Evolutionary conservation across 1,140 invertebrate species (phyloP).

Genomic region (Bombus confusus): DNA sequence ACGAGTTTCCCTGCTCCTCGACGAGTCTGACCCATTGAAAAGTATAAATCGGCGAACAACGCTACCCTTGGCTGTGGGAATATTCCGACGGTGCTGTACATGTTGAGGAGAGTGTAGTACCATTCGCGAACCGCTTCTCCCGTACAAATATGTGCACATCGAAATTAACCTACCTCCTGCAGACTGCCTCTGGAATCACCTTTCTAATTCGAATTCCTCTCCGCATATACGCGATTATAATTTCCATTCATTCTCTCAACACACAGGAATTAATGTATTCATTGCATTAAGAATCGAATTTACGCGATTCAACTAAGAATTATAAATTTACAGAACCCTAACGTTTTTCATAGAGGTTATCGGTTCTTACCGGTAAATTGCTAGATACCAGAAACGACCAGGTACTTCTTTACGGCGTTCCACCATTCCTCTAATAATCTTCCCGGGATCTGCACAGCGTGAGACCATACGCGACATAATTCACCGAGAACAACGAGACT

Average conservation of each 20-base stretch:
- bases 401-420: no score
- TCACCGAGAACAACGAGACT: background rate
- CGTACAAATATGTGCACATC: slow-evolving; percentile 61
- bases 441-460: background rate
- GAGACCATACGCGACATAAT: background rate
- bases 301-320: no score
- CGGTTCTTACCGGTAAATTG: background rate
- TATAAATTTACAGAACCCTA: no score
- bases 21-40: background rate
- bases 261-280: no score
- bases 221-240: background rate
- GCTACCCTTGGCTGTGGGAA: background rate
- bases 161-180: slow-evolving; percentile 59
- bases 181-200: slow-evolving; percentile 32
- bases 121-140: slow-evolving; percentile 31
- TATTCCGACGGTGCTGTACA: slow-evolving; percentile 40
- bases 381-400: no score
- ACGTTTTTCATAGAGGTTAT: background rate
- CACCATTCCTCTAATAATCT: background rate
- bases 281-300: no score
- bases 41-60: slow-evolving; percentile 23
- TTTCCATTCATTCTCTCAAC: background rate
- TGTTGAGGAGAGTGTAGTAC: slow-evolving; percentile 31
- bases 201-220: background rate
- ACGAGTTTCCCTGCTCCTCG: background rate